Base-by-base conservation (phyloP, 2,113 vertebrate species). In the Prunella himalayana region DNA sequence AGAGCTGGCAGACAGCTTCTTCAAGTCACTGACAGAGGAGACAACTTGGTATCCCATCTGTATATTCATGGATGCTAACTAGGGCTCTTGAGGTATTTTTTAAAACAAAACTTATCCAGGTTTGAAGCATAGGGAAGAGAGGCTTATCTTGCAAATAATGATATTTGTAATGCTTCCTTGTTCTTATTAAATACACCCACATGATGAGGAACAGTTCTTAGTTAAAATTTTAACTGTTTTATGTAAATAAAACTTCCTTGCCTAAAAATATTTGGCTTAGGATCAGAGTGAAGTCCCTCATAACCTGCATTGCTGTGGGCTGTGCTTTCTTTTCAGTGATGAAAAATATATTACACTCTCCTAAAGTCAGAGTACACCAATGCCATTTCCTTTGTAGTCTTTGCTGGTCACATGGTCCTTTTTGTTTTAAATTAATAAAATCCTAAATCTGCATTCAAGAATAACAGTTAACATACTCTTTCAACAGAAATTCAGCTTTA, bases 341-440 rank as follows among this genome's bases (percentile, higher is more conserved):
- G 94, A 96, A 97, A 96, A 98, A 96, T 97, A 96, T 92, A 96
- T 95, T 95, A 90, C 87, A 83, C 96, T 97, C 91, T 97, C 91
- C 95, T 97, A 66, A 97, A 97, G 90, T 97, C 86, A 84, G 88
- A 94, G 81, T 96, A 92, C 86, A 94, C 89, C 94, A 95, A 44
- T 97, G 86, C 94, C 94, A 89, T 97, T 97, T 97, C 94, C 96
- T 98, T 97, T 98, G 97, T 98, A 97, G 92, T 97, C 85, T 96
- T 96, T 93, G 69, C 90, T 95, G 95, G 93, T 98, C 96, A 86
- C 54, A 16, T 93, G 95, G 47, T 57, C 50, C 47, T 94, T 96
- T 96, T 97, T 97, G 87, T 96, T 98, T 98, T 94, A 97, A 97
- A 97, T 98, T 96, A 97, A 95, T 96, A 97, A 97, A 96, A 95